Evolutionary conservation across 2,888 invertebrate genomes (phyloP), one percentile per base, ranked within the genome.

Genomic region (Trissolcus japonicus): DNA sequence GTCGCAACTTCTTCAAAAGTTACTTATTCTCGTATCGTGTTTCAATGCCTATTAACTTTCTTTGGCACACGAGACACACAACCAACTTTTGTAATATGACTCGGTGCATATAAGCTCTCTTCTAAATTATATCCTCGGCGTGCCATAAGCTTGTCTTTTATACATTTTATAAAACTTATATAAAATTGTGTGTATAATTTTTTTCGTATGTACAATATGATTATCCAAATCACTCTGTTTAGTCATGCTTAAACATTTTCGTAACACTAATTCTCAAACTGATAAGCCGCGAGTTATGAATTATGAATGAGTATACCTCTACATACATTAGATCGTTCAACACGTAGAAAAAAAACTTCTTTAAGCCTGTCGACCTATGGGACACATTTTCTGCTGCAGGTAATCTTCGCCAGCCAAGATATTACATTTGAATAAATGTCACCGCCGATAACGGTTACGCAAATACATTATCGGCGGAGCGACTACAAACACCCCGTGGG

Each of bases 351-450:
- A 62, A 71, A 57, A 40, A 65, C n/a, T n/a, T n/a, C n/a, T n/a
- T 50, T 73, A 69, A 73, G 73, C 65, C 46, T 46, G 55, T 66
- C 62, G 73, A 80, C 88, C 86, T 81, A 80, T 82, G 88, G 88
- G 87, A 87, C 87, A 82, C 86, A 86, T 88, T 87, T 85, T 76
- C 85, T 81, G 81, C 77, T 79, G 80, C 82, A 84, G 84, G 86
- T 86, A 89, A 89, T 89, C 88, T 86, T 86, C 88, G 84, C 83
- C 83, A 84, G 86, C 84, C 87, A 83, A 88, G 88, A 88, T 88
- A 89, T 89, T 88, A 88, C 88, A 89, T 89, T 89, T 89, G 88
- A 89, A 89, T 89, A 89, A 89, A 88, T 85, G 88, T 88, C 87
- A 85, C 80, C 82, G 84, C 82, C 87, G 87, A 87, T 88, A 88